Percentiles rank a stretch among this genome's conserved stretches.
phyloP scores from a whole-genome alignment of 2,113 vertebrate species.

The Talpa occidentalis region DNA sequence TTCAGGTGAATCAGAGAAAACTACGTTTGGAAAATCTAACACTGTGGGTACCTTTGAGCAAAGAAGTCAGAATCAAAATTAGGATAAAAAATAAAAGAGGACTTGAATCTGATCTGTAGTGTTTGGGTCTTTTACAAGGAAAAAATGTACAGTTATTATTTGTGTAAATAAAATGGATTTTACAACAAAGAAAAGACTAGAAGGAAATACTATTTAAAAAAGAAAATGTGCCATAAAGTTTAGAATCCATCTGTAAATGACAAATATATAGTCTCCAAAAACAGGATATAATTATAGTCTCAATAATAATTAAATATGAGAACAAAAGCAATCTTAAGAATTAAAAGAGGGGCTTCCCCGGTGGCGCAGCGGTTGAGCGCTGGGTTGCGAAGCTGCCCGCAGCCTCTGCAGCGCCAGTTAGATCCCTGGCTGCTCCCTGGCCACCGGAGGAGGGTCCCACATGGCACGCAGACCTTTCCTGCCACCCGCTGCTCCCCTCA shows the following conservation, averaged over 20 bases:
- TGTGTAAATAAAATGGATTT: not conserved
- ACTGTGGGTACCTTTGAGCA: not conserved
- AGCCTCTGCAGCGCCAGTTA: too few species aligned
- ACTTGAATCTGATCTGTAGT: not conserved
- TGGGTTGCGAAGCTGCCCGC: too few species aligned
- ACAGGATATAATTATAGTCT: not conserved
- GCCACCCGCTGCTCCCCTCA: too few species aligned
- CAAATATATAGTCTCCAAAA: not conserved
- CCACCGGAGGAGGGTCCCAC: too few species aligned
- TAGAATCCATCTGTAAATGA: not conserved
- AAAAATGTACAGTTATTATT: not conserved
- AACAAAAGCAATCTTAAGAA: not conserved
- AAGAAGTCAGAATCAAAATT: not conserved
- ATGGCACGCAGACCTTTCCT: too few species aligned
- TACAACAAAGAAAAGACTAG: not conserved
- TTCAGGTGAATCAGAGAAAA: not conserved
- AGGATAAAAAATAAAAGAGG: not conserved
- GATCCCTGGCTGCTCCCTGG: too few species aligned
- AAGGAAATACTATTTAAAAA: not conserved
- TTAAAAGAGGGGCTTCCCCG: not conserved
- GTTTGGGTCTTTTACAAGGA: not conserved
- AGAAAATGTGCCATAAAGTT: not conserved
- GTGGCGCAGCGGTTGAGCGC: too few species aligned
- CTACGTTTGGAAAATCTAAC: not conserved
- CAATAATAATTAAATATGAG: not conserved